Evolutionary conservation across 2,113 vertebrate species (phyloP).

Genomic region (Nanorana parkeri): DNA sequence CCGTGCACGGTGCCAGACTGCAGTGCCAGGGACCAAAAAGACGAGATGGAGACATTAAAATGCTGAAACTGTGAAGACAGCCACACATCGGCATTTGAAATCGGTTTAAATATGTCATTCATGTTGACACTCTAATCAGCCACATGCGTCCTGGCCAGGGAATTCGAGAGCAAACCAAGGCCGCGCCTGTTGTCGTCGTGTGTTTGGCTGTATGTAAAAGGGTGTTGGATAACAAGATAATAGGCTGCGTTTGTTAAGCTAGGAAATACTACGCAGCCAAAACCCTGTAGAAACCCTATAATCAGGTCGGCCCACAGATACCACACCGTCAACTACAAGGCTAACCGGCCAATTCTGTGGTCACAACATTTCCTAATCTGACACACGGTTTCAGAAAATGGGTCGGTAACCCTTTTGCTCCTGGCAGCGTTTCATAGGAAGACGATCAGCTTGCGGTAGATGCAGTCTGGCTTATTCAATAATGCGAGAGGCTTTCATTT

Average conservation of each 20-base stretch:
- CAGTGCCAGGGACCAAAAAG: constrained; percentile 22
- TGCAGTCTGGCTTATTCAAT: too few species aligned
- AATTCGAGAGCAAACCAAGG: neutral
- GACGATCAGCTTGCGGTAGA: neutral
- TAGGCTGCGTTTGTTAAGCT: neutral
- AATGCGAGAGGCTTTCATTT: too few species aligned
- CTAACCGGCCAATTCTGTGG: neutral
- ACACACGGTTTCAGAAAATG: neutral
- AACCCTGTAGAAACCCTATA: constrained; percentile 19
- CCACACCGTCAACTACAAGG: neutral
- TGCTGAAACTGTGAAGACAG: neutral
- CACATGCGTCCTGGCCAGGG: neutral
- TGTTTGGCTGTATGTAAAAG: constrained; percentile 15
- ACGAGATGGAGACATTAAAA: neutral
- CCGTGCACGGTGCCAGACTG: constrained; percentile 22
- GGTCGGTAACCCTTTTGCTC: neutral
- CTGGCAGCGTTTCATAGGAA: neutral
- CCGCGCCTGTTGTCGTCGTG: constrained; percentile 12
- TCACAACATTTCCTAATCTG: neutral
- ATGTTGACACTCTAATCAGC: neutral
- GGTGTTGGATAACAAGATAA: constrained; percentile 15
- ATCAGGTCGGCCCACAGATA: constrained; percentile 23
- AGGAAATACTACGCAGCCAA: constrained; percentile 9
- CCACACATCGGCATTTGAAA: neutral
- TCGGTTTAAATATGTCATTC: neutral